Evolutionary conservation across 2,888 invertebrate species (phyloP).

Genomic region (Synanthedon vespiformis): DNA sequence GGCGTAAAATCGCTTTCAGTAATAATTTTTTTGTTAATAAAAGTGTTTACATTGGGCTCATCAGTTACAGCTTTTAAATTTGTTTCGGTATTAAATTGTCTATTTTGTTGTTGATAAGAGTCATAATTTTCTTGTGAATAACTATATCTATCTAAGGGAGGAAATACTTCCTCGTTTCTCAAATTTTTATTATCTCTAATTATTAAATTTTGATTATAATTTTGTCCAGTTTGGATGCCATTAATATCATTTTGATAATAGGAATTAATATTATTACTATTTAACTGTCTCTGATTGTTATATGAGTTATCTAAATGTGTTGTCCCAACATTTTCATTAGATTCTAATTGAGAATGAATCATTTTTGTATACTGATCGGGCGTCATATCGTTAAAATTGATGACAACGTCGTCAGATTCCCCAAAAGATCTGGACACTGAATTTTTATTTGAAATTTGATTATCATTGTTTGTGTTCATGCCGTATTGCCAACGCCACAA

Average conservation of each 20-base stretch:
- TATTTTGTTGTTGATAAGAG: not conserved
- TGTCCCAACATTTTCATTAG: constrained; percentile 11
- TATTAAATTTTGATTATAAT: not conserved
- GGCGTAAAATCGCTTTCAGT: constrained; percentile 31
- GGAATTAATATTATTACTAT: not conserved
- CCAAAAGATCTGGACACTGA: constrained; percentile 55
- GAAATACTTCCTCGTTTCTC: constrained; percentile 5
- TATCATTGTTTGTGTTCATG: constrained; percentile 28
- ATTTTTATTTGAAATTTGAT: constrained; percentile 40
- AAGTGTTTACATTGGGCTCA: constrained; percentile 4
- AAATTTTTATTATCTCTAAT: constrained; percentile 1
- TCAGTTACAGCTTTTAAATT: not conserved
- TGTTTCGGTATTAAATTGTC: not conserved
- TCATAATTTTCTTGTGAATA: not conserved
- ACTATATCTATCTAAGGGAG: not conserved
- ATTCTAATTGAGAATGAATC: constrained; percentile 37
- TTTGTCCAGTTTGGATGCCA: constrained; percentile 1
- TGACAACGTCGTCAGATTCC: constrained; percentile 49
- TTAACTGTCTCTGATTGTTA: not conserved
- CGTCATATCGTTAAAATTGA: constrained; percentile 58
- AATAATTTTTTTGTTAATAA: constrained; percentile 21
- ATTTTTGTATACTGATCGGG: constrained; percentile 51
- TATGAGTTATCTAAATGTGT: constrained; percentile 3
- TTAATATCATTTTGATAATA: constrained; percentile 2
- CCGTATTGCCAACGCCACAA: constrained; percentile 65